A percentile compares a stretch with the other conserved stretches of the same genome.
These are phyloP conservation scores for Auanema sp. DNA, from an alignment of 2,888 invertebrate genomes.

Conservation along the genomic window DNA sequence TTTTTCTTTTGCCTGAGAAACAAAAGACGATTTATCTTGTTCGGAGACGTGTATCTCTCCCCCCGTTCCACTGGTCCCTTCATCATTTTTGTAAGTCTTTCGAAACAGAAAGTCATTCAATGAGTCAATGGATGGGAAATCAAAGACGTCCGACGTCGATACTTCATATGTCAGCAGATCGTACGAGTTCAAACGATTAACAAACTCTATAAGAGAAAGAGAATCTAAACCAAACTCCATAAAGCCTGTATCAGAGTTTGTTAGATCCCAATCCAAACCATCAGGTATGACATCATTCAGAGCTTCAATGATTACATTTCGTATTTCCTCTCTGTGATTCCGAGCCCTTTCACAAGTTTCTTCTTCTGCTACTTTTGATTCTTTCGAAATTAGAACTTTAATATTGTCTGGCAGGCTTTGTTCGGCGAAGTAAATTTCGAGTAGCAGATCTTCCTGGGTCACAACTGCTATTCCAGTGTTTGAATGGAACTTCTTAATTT, in stretches of 20 bases:
- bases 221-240: slow-evolving; percentile 59
- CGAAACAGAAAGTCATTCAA: slow-evolving; percentile 1
- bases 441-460: too few species aligned
- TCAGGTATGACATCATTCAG: slow-evolving; percentile 9
- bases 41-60: neutral
- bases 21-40: neutral
- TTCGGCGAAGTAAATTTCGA: too few species aligned
- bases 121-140: slow-evolving; percentile 38
- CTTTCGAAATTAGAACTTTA: neutral
- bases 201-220: slow-evolving; percentile 52
- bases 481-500: neutral
- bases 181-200: slow-evolving; percentile 44
- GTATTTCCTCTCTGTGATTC: neutral
- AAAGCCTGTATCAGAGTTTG: slow-evolving; percentile 27
- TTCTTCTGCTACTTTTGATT: slow-evolving; percentile 22
- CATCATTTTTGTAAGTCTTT: slow-evolving; percentile 1
- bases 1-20: slow-evolving; percentile 3
- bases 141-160: slow-evolving; percentile 44
- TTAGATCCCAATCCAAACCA: slow-evolving; percentile 7
- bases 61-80: slow-evolving; percentile 2
- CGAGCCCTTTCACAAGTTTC: neutral
- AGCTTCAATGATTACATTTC: slow-evolving; percentile 6
- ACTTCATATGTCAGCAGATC: slow-evolving; percentile 33
- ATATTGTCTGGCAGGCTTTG: neutral
- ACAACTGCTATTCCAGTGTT: neutral